phyloP scores from a whole-genome alignment of 2,888 invertebrate genomes.

The Sipha maydis region DNA sequence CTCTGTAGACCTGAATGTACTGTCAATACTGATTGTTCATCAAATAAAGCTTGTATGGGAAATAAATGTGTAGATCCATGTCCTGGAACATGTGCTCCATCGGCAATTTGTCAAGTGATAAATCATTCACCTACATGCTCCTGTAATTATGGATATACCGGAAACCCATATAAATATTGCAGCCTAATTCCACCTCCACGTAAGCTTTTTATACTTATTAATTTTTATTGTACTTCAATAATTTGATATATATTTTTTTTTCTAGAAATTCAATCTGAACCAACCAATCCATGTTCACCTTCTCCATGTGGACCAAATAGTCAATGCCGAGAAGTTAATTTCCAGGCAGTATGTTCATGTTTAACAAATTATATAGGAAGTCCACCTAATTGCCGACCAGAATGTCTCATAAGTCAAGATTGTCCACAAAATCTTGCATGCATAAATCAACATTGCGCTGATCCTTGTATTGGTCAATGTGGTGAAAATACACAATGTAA shows the following conservation, averaged over 20 bases:
- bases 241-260: constrained; percentile 24
- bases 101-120: constrained; percentile 75
- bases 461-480: constrained; percentile 68
- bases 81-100: constrained; percentile 76
- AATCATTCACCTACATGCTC: constrained; percentile 76
- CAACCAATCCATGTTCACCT: constrained; percentile 74
- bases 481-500: constrained; percentile 67
- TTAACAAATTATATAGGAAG: constrained; percentile 66
- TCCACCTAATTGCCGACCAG: constrained; percentile 67
- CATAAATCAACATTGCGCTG: constrained; percentile 67
- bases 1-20: constrained; percentile 76
- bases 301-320: constrained; percentile 69
- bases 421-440: constrained; percentile 67
- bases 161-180: constrained; percentile 76
- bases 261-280: constrained; percentile 66
- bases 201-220: constrained; percentile 66
- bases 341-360: constrained; percentile 67
- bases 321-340: constrained; percentile 66
- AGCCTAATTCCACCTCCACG: constrained; percentile 69
- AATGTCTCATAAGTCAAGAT: constrained; percentile 67
- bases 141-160: constrained; percentile 74
- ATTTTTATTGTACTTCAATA: not conserved
- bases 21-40: constrained; percentile 75
- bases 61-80: constrained; percentile 78
- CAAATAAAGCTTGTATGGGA: constrained; percentile 73